Evolutionary conservation across 2,888 invertebrate species (phyloP).

Genomic region (Diaprepes abbreviatus): DNA sequence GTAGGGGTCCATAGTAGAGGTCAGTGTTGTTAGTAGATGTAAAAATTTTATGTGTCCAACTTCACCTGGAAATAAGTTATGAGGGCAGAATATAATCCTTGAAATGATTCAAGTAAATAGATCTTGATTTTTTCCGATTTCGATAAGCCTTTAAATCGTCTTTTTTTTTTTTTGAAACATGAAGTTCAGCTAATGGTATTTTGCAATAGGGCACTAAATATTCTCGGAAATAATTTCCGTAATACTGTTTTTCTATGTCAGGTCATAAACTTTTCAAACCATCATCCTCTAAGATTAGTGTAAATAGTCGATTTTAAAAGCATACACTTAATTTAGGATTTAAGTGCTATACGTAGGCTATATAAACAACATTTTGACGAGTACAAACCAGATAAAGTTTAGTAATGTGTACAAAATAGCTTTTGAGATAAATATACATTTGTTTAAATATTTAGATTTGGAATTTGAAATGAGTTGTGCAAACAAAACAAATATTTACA

Average conservation of each 20-base stretch:
- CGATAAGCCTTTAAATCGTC: too few relatives aligned
- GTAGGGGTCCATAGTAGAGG: too few relatives aligned
- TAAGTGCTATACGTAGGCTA: conserved; percentile 15
- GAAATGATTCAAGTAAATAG: too few relatives aligned
- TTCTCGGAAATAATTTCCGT: not conserved
- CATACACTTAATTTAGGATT: conserved; percentile 5
- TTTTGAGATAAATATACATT: conserved; percentile 19
- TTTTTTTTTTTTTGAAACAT: too few relatives aligned
- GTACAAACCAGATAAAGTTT: conserved; percentile 23
- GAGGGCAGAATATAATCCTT: too few relatives aligned
- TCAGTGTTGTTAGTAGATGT: too few relatives aligned
- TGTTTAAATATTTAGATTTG: conserved; percentile 31
- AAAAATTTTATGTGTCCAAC: too few relatives aligned
- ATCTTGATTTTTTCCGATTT: too few relatives aligned
- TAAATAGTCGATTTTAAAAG: conserved; percentile 13
- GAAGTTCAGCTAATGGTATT: too few relatives aligned
- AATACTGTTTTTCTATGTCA: not conserved
- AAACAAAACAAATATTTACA: conserved; percentile 37
- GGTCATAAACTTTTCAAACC: not conserved
- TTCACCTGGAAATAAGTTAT: too few relatives aligned
- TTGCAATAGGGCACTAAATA: too few relatives aligned
- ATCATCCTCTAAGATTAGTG: not conserved
- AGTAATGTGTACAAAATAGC: conserved; percentile 15
- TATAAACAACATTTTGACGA: conserved; percentile 20
- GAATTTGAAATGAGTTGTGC: conserved; percentile 25